A percentile compares a stretch with the other conserved stretches of the same genome.
Conservation (phyloP, 2,797 vertebrate species). For the Apogon hyalosoma region DNA sequence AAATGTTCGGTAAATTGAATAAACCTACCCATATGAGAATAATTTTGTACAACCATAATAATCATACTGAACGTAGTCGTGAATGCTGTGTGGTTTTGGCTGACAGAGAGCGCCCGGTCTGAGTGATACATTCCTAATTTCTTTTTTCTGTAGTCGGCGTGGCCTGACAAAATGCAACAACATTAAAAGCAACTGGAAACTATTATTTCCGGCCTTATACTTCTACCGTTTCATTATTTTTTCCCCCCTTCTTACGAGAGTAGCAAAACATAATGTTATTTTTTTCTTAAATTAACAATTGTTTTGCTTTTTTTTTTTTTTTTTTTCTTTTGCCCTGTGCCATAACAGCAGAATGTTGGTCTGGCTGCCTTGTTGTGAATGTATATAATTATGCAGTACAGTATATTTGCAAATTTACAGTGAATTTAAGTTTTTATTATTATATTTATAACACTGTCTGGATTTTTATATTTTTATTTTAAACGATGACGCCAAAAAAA, state of each 20-base stretch:
- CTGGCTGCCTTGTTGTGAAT: too few relatives aligned
- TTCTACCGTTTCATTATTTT: too few relatives aligned
- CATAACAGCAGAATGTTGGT: too few relatives aligned
- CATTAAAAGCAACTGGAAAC: not conserved
- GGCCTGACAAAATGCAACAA: not conserved
- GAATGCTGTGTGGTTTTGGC: not conserved
- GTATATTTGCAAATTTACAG: not conserved
- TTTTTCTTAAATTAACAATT: too few relatives aligned
- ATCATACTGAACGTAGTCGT: not conserved
- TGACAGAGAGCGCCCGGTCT: not conserved
- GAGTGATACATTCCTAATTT: not conserved
- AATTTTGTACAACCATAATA: not conserved
- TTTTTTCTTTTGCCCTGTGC: too few relatives aligned
- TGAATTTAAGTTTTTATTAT: not conserved
- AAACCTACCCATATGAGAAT: not conserved
- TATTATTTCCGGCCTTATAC: too few relatives aligned
- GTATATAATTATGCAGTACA: not conserved
- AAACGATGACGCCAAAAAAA: not conserved
- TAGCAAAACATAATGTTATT: too few relatives aligned
- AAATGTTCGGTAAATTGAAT: not conserved
- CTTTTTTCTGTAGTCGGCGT: not conserved
- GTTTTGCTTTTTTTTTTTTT: too few relatives aligned
- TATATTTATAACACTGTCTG: not conserved
- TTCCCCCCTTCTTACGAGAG: too few relatives aligned
- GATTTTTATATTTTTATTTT: not conserved